Conservation (phyloP, 2,113 vertebrate species). For the Stegostoma tigrinum region DNA sequence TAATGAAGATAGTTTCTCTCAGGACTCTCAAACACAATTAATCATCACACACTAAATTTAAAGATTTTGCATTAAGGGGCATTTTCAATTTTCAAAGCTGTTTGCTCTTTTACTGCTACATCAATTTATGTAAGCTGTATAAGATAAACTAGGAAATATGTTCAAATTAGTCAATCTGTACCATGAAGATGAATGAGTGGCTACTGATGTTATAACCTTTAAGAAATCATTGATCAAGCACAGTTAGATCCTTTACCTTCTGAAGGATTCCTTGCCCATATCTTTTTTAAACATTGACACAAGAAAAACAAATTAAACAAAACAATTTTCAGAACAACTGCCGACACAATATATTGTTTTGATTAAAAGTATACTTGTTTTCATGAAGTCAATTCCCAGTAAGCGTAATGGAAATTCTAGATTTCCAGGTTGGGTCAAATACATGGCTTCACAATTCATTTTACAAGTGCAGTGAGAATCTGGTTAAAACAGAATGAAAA, state of each 20-base stretch:
- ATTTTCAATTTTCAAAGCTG: not conserved
- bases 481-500: not conserved
- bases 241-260: not conserved
- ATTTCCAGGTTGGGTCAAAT: not conserved
- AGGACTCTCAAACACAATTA: slow-evolving; percentile 12
- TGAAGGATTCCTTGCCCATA: not conserved
- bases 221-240: not conserved
- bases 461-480: not conserved
- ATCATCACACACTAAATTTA: slow-evolving; percentile 13
- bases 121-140: not conserved
- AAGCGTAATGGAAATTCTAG: not conserved
- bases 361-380: not conserved
- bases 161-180: not conserved
- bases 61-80: not conserved
- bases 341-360: not conserved
- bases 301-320: slow-evolving; percentile 4
- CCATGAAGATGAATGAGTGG: not conserved
- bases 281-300: not conserved
- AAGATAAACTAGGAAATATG: not conserved
- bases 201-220: not conserved
- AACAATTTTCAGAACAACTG: not conserved
- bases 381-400: not conserved
- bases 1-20: not conserved
- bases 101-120: not conserved
- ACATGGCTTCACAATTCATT: not conserved